These are phyloP conservation scores for Coilia nasus DNA, from an alignment of 2,797 vertebrate species.

Conservation along the genomic window DNA sequence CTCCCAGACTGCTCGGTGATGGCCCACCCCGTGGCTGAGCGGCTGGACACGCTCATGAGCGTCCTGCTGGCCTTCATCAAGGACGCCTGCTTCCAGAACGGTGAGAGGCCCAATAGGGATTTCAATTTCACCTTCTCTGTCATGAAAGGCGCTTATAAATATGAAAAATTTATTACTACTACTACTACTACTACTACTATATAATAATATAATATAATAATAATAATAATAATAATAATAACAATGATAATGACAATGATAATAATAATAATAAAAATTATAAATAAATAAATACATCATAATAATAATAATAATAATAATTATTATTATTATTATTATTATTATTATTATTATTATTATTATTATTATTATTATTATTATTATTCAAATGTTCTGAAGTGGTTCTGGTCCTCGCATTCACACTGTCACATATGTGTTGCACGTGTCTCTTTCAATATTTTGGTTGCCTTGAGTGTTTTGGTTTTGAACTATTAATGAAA, in stretches of 20 bases:
- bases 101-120: conserved; percentile 73
- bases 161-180: no score
- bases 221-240: no score
- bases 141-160: not conserved
- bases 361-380: no score
- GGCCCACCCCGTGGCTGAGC: conserved; percentile 86
- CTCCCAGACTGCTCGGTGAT: conserved; percentile 57
- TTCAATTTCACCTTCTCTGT: not conserved
- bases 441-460: not conserved
- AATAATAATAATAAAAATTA: no score
- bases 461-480: not conserved
- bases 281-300: no score
- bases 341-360: no score
- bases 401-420: not conserved
- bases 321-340: not conserved
- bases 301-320: no score
- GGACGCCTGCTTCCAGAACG: conserved; percentile 80
- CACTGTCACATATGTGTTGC: not conserved
- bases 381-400: not conserved
- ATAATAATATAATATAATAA: no score
- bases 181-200: no score
- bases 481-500: not conserved
- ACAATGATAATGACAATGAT: no score
- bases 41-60: conserved; percentile 85
- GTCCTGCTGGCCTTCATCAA: conserved; percentile 86